Evolutionary conservation across 2,888 invertebrate genomes (phyloP).

Genomic region (Limnephilus rhombicus): DNA sequence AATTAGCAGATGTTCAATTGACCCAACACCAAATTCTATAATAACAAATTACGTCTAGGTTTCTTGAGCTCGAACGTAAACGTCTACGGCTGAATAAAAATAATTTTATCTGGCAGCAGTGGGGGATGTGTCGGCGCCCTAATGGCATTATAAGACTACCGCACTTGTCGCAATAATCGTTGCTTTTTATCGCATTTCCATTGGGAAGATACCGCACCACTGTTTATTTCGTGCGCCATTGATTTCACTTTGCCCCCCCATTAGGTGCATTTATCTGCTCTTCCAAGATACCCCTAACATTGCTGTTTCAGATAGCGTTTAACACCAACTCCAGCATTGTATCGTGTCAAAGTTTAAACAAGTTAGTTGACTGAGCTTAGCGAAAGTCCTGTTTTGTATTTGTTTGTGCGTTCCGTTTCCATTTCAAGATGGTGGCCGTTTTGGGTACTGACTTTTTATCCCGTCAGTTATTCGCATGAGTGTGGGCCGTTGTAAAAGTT

Average conservation of each 20-base stretch:
- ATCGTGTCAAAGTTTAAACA: neutral
- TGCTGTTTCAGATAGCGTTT: neutral
- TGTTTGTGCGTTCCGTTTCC: too few relatives aligned
- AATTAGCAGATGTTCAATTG: neutral
- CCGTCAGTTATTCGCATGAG: too few relatives aligned
- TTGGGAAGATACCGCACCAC: conserved; percentile 52
- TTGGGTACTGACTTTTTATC: too few relatives aligned
- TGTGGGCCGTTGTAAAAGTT: too few relatives aligned
- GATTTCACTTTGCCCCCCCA: conserved; percentile 64
- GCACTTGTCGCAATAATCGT: conserved; percentile 65
- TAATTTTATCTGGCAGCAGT: conserved; percentile 63
- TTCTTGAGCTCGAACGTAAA: neutral
- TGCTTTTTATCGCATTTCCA: conserved; percentile 64
- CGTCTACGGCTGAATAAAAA: conserved; percentile 62
- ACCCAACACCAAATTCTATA: neutral
- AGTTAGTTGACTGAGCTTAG: too few relatives aligned
- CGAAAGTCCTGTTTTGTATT: too few relatives aligned
- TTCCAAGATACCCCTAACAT: neutral
- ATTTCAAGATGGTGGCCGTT: too few relatives aligned
- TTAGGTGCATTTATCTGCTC: conserved; percentile 42
- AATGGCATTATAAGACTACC: conserved; percentile 50
- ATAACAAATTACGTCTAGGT: neutral
- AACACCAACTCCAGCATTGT: neutral
- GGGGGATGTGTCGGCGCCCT: conserved; percentile 55
- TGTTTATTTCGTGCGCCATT: conserved; percentile 62